Evolutionary conservation across 2,113 vertebrate species (phyloP), one percentile per base, ranked within the genome.

Genomic region (Eublepharis macularius): DNA sequence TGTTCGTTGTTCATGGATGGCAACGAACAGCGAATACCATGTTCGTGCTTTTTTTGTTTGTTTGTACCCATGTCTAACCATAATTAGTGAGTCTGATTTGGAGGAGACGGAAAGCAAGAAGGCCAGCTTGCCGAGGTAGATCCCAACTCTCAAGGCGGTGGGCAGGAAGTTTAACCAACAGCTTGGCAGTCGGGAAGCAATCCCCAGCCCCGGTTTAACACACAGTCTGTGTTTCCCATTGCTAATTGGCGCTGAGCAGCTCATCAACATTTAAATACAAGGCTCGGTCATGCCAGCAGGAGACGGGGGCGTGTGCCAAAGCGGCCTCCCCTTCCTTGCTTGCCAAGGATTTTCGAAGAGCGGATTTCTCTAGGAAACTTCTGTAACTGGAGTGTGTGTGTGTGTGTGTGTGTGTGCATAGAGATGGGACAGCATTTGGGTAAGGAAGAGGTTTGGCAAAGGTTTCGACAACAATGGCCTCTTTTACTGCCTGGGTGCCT

Each of bases 341-440:
- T 96, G 96, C 96, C 96, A 96, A 96, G 95, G 95, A 96, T 96
- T 96, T 96, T 96, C 96, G 94, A 96, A 96, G 96, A 94, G 91
- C 96, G 94, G 95, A 95, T 96, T 95, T 94, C 95, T 96, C 96
- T 95, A 97, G 96, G 96, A 97, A 96, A 96, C 94, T 95, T 94
- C 95, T 94, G 95, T 94, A 92, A 94, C 95, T 94, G 95, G 90
- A 88, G 21, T n/a, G n/a, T n/a, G n/a, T n/a, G n/a, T n/a, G n/a
- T n/a, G n/a, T n/a, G n/a, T n/a, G n/a, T n/a, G n/a, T n/a, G n/a
- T n/a, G n/a, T n/a, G n/a, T n/a, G n/a, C n/a, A n/a, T n/a, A 32
- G 17, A 4, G 39, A 39, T 6, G 26, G 2, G 1, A 14, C 78
- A 69, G 80, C 63, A 32, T 17, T 49, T 3, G 72, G 11, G 16